Base-by-base conservation (phyloP, 2,888 invertebrate genomes). In the Congeria kusceri region DNA sequence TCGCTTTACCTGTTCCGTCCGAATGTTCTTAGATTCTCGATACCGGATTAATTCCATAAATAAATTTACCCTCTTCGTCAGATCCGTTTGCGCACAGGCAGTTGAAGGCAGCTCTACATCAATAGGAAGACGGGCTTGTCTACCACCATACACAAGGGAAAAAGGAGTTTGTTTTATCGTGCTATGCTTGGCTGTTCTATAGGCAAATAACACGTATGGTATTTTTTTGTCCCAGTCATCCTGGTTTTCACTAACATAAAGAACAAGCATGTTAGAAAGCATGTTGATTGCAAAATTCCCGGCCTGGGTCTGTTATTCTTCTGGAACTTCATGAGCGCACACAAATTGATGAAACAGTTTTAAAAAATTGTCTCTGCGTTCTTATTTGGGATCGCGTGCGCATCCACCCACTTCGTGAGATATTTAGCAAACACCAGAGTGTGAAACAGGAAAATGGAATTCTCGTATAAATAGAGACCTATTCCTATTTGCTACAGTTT, bases 341-440 rank as follows among this genome's bases (percentile, higher is more conserved):
- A 44, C 46, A 44, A 44, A 44, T 18, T 44, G 46, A 44, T 44
- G 9, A 44, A 44, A 44, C 46, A 44, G 46, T 44, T 44, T 44
- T n/a, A n/a, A n/a, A 44, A 44, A 13, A 44, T 44, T 44, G 46
- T 44, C 59, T 73, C 69, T 32, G 73, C 62, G 25, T 44, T 72
- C 29, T 77, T 80, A 25, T 68, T 69, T 77, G 59, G 56, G 57
- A 77, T 69, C 57, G 39, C 61, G 68, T 80, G 49, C 20, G 77
- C 77, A 23, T 73, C 77, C 20, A 80, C 70, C 76, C 62, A 80
- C 58, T 80, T 80, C 32, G 69, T 77, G 59, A 80, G 61, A 62
- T 77, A 73, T 49, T 70, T 74, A 20, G 78, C 70, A n/a, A 70
- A 44, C 27, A 73, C 72, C 32, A 47, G 59, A 32, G 66, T 66